These are phyloP conservation scores for Poeciliopsis gracilis DNA, from an alignment of 2,797 vertebrate species.

Conservation along the genomic window DNA sequence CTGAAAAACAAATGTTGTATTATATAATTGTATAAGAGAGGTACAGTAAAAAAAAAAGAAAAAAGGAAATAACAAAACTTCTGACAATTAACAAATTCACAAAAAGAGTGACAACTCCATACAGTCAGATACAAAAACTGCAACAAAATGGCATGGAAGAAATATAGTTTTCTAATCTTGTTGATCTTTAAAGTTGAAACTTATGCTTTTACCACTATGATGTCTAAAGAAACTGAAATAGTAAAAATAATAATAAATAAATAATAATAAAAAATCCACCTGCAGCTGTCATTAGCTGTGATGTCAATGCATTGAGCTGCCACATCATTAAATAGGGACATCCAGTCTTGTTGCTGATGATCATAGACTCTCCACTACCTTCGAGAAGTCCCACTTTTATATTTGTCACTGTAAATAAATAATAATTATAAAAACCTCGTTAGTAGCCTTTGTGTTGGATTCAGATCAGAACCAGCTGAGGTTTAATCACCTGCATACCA, in stretches of 20 bases:
- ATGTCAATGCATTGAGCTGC: neutral
- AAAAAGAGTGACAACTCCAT: neutral
- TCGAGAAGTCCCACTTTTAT: neutral
- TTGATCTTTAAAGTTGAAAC: neutral
- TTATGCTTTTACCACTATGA: neutral
- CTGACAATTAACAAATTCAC: neutral
- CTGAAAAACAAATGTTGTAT: neutral
- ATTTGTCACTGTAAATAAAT: neutral
- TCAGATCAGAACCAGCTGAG: neutral
- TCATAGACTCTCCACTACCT: neutral
- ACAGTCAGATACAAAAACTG: neutral
- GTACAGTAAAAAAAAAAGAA: neutral
- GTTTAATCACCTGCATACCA: neutral
- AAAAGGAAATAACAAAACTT: neutral
- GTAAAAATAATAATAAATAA: neutral
- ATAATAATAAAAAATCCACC: neutral
- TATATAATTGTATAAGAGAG: neutral
- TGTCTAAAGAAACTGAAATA: neutral
- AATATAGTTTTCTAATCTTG: neutral
- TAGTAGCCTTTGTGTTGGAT: neutral
- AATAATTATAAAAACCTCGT: neutral
- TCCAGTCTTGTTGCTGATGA: neutral
- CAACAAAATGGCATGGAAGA: neutral
- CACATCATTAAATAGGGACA: neutral
- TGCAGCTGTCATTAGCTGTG: neutral